These are phyloP conservation scores for Crambe crambe DNA, from an alignment of 37 sponge, comb jelly and placozoan species.

Conservation along the genomic window DNA sequence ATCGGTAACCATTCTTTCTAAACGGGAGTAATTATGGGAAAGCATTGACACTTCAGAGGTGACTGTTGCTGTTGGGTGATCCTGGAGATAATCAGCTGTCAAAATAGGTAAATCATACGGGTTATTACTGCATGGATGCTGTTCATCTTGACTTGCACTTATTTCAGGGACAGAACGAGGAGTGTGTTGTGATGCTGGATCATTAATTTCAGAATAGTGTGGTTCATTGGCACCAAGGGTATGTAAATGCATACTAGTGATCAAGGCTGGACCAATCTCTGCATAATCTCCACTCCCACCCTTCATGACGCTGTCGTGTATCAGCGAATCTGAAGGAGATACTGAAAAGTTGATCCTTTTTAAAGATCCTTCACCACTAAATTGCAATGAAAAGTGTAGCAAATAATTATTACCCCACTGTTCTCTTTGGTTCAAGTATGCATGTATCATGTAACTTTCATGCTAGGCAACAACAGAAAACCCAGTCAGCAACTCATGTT, in stretches of 20 bases:
- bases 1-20: neutral
- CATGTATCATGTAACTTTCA: too few species aligned
- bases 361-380: too few species aligned
- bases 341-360: neutral
- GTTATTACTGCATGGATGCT: neutral
- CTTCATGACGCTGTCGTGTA: neutral
- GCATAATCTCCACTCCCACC: conserved; percentile 2
- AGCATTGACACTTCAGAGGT: neutral
- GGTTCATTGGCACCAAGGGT: neutral
- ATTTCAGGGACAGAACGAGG: neutral
- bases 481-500: too few species aligned
- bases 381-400: too few species aligned
- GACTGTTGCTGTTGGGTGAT: too few species aligned
- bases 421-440: too few species aligned
- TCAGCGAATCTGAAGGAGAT: neutral
- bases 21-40: neutral
- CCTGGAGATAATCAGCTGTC: neutral
- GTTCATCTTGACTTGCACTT: neutral
- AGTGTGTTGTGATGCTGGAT: neutral
- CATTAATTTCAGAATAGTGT: conserved; percentile 3
- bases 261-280: conserved; percentile 12
- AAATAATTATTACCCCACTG: too few species aligned
- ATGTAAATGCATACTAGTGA: neutral
- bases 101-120: neutral
- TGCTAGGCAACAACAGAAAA: too few species aligned